Conservation (phyloP, 2,113 vertebrate species). For the Egretta garzetta region DNA sequence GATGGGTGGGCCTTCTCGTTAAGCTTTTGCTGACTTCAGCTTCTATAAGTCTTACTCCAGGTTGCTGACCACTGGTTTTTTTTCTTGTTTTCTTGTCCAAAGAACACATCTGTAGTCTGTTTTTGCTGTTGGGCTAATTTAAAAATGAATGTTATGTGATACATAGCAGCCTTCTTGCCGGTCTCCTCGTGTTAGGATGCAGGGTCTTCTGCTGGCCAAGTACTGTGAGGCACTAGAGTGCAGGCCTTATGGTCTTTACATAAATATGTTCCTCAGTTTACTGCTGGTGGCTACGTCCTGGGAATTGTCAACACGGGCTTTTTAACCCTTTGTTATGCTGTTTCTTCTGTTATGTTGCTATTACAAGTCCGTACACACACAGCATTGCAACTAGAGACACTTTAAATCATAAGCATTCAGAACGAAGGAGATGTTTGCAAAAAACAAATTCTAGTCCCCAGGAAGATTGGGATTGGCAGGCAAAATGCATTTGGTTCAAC, state of each 20-base stretch:
- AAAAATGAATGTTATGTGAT: neutral
- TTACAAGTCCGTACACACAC: neutral
- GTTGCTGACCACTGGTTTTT: rapidly evolving
- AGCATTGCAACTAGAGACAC: neutral
- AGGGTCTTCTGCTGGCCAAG: neutral
- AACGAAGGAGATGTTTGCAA: neutral
- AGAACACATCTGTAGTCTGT: neutral
- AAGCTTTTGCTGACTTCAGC: neutral
- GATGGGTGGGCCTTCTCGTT: neutral
- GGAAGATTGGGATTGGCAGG: neutral
- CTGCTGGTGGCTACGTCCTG: neutral
- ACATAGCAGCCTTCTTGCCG: neutral
- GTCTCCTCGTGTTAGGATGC: neutral
- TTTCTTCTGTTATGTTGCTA: neutral
- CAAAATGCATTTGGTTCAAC: neutral
- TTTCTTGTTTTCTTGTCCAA: neutral
- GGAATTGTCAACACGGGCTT: neutral
- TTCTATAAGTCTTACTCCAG: neutral
- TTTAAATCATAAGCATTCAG: neutral
- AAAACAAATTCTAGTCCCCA: neutral
- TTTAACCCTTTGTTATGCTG: neutral
- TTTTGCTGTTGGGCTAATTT: neutral
- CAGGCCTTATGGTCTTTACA: neutral
- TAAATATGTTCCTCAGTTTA: neutral
- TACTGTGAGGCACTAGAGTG: neutral